Base-by-base conservation (phyloP, 2,113 vertebrate genomes). In the Choloepus hoffmanni region DNA sequence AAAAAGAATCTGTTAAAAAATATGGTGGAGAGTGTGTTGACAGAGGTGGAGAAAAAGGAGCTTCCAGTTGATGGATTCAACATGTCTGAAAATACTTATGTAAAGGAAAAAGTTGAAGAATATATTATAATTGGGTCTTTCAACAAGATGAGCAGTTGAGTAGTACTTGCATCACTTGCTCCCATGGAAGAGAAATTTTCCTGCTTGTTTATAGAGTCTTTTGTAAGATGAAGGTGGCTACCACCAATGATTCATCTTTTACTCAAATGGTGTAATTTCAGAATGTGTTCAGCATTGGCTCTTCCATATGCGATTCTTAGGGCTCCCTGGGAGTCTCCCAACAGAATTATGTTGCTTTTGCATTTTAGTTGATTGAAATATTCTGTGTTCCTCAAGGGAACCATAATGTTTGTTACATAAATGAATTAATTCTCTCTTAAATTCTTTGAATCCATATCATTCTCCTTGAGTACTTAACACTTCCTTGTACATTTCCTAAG, bases 401-500 rank as follows among this genome's bases (percentile, higher is more conserved):
- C 99, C 99, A 11, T 99, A 99, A 33, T 99, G 99, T 96, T 99
- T 99, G 98, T 99, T 99, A 98, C 99, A 99, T 89, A 99, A 99
- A 55, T 99, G 99, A 98, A 99, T 99, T 89, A 99, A 95, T 95
- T 99, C 99, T 79, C 99, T 99, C 98, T 99, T 99, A 98, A 99
- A 99, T 76, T 99, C 99, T 97, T 97, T 99, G 93, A 99, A 50
- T 50, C 48, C 48, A 68, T 78, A 79, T 43, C 33, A 21, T 74
- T 60, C 48, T 72, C 21, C 15, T 95, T 83, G 4, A 50, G 48
- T 1, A 50, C 48, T 50, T 50, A 50, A 50, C 11, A 50, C 48
- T 50, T 50, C 48, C 48, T 7, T 50, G 48, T 50, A 11, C 48
- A 50, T 50, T 50, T 36, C 48, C 48, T 50, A 50, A 50, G 48